Conservation (phyloP, 2,113 vertebrate species). For the Pelecanoides urinatrix region DNA sequence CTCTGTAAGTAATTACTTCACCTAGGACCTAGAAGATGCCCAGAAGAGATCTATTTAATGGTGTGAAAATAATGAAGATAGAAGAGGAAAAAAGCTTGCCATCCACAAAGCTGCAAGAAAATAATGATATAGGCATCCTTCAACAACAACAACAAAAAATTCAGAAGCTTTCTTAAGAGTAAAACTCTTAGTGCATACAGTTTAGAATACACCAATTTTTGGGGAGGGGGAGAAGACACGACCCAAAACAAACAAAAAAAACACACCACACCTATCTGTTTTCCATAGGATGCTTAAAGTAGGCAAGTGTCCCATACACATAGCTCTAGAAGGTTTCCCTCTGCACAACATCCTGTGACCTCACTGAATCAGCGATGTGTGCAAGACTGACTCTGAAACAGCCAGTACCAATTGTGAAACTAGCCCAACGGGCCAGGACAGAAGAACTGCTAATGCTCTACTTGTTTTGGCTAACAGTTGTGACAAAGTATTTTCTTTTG, state of each 20-base stretch:
- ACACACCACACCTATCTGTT: too few relatives aligned
- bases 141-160: background rate
- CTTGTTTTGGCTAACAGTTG: background rate
- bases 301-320: too few relatives aligned
- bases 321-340: background rate
- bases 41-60: background rate
- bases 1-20: background rate
- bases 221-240: too few relatives aligned
- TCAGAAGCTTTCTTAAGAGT: background rate
- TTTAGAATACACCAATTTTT: background rate
- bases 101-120: background rate
- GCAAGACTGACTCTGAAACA: background rate
- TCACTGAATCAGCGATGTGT: background rate
- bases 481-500: background rate
- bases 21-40: background rate
- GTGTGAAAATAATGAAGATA: background rate
- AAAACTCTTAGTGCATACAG: background rate
- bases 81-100: background rate
- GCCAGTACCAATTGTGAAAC: background rate
- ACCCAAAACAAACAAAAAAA: too few relatives aligned
- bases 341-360: background rate
- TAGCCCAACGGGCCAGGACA: fast-evolving
- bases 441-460: background rate
- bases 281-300: background rate
- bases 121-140: background rate